These are phyloP conservation scores for Acleris holmiana DNA, from an alignment of 2,888 invertebrate genomes.

Conservation along the genomic window DNA sequence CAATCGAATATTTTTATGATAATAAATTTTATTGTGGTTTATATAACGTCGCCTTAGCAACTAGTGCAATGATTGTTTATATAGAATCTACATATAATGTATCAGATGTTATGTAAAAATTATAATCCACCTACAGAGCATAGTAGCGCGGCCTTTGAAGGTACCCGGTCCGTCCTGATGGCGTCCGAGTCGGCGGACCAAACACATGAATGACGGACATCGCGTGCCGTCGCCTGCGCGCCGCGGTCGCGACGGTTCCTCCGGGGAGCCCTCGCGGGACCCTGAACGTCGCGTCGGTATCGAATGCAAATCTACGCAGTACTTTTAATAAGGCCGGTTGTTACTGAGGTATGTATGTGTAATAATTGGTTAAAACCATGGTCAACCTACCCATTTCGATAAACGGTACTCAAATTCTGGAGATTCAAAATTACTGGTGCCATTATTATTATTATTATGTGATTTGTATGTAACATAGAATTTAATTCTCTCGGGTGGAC, in stretches of 20 bases:
- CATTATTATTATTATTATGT: constrained; percentile 53
- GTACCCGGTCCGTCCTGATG: neutral
- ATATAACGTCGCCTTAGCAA: constrained; percentile 74
- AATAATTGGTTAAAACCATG: constrained; percentile 20
- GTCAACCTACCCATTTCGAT: constrained; percentile 37
- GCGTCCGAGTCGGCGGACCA: too few species aligned
- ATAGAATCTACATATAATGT: constrained; percentile 37
- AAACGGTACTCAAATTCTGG: constrained; percentile 47
- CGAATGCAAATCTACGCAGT: too few species aligned
- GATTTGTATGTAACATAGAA: constrained; percentile 54
- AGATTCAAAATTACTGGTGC: constrained; percentile 54
- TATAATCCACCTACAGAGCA: constrained; percentile 6
- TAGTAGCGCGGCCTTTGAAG: neutral
- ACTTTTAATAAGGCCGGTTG: neutral
- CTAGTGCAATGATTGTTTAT: constrained; percentile 68
- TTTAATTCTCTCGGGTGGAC: constrained; percentile 66
- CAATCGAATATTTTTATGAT: constrained; percentile 63
- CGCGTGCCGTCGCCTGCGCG: too few species aligned
- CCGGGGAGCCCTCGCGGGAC: too few species aligned
- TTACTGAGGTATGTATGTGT: constrained; percentile 7
- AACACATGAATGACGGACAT: too few species aligned
- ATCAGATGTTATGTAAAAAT: constrained; percentile 42
- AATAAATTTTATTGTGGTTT: constrained; percentile 63
- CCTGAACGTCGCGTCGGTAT: too few species aligned
- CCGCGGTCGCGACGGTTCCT: too few species aligned